These are phyloP conservation scores for Nannoperca australis DNA, from an alignment of 2,797 vertebrate species.

Conservation along the genomic window DNA sequence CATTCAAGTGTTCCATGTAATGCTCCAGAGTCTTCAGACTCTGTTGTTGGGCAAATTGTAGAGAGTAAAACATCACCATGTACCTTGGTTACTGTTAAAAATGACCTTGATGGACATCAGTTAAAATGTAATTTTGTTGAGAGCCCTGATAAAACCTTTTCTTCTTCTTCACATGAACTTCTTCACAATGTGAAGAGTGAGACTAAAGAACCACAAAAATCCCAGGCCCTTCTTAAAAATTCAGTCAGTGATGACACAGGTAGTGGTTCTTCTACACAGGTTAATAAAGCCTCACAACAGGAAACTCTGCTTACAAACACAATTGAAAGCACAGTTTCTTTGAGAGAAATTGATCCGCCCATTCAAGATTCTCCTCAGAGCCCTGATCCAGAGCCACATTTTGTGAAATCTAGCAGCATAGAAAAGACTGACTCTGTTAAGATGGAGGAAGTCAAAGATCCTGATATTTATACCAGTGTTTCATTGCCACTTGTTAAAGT, in stretches of 20 bases:
- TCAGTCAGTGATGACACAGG: slow-evolving; percentile 14
- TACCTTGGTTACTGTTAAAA: slow-evolving; percentile 49
- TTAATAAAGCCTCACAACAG: slow-evolving; percentile 37
- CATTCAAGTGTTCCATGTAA: slow-evolving; percentile 53
- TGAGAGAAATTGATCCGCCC: slow-evolving; percentile 78
- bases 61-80: slow-evolving; percentile 70
- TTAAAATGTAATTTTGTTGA: slow-evolving; percentile 40
- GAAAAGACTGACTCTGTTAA: slow-evolving; percentile 47
- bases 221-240: slow-evolving; percentile 32
- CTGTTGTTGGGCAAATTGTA: slow-evolving; percentile 77
- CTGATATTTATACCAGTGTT: slow-evolving; percentile 12
- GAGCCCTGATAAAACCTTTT: slow-evolving; percentile 39
- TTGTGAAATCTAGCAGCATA: slow-evolving; percentile 74
- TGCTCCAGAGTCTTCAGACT: slow-evolving; percentile 65
- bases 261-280: slow-evolving; percentile 30
- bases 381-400: slow-evolving; percentile 87
- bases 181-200: slow-evolving; percentile 60
- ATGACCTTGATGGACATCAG: slow-evolving; percentile 56
- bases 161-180: slow-evolving; percentile 27
- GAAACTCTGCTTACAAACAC: slow-evolving; percentile 57
- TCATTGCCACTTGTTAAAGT: slow-evolving; percentile 26
- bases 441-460: slow-evolving; percentile 38
- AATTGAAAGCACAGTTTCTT: slow-evolving; percentile 70
- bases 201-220: slow-evolving; percentile 42
- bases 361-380: slow-evolving; percentile 82